Evolutionary conservation across 2,113 vertebrate species (phyloP), one percentile per base, ranked within the genome.

Genomic region (Pachyramphus minor): DNA sequence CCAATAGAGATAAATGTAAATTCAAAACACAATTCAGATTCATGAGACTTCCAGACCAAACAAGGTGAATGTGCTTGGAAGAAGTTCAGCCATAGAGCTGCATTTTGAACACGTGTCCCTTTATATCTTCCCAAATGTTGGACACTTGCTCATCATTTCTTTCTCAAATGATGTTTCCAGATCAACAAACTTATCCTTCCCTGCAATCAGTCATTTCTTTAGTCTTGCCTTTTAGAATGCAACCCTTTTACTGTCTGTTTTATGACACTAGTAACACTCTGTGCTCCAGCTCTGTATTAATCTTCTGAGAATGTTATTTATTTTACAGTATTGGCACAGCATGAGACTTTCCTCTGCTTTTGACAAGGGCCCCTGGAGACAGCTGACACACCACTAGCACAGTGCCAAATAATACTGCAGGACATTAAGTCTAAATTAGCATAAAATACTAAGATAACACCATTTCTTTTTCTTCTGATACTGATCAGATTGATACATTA

Each of bases 181-280:
- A 94, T 78, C 76, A 92, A 93, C 76, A 95, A 86, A 74, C 18
- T 75, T 76, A 79, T 55, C 39, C 82, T 84, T 92, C 76, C 45
- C 87, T 89, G 79, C 82, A 80, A 87, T 92, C 93, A 87, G 53
- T 79, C 72, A 78, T 67, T 96, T 96, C 89, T 84, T 71, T 69
- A 92, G 66, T 75, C 64, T 89, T 90, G 82, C 67, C 63, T 94
- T 95, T 96, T 59, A 91, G 95, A 95, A 88, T 24, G 49, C 30
- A 90, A 66, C 27, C 8, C 39, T 45, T 92, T 86, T 84, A 84
- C 75, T 93, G 85, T 88, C 91, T 88, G 58, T 94, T 97, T 97
- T 95, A 94, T 93, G 90, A 97, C 94, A 95, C 83, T 76, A 96
- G 85, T 95, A 95, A 96, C 47, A 85, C 85, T 89, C 94, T 89